These are phyloP conservation scores for Tipula lateralis DNA, from an alignment of 2,888 invertebrate species.

Conservation along the genomic window DNA sequence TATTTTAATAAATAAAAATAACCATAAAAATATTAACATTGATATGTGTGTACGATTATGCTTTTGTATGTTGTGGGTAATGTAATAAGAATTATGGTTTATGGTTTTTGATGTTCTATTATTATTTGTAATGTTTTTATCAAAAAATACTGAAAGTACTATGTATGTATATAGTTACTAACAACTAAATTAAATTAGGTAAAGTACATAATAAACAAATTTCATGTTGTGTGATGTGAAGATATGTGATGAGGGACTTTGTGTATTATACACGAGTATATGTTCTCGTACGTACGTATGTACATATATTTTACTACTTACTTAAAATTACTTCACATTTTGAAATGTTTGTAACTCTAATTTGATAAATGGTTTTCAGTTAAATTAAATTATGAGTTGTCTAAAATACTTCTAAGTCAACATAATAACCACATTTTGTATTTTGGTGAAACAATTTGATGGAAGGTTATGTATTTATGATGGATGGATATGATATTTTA, in stretches of 20 bases:
- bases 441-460: neutral
- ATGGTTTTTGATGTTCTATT: neutral
- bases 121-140: neutral
- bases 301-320: neutral
- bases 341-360: neutral
- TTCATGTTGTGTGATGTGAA: neutral
- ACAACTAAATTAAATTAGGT: neutral
- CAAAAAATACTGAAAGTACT: neutral
- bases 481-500: neutral
- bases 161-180: neutral
- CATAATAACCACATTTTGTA: neutral
- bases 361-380: neutral
- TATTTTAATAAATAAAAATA: slow-evolving; percentile 1
- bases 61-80: neutral
- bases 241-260: neutral
- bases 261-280: neutral
- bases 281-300: too few relatives aligned
- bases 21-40: slow-evolving; percentile 11
- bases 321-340: neutral
- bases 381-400: neutral
- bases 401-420: neutral
- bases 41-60: neutral
- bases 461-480: neutral
- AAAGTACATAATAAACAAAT: neutral
- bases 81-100: neutral